These are phyloP conservation scores for Cyclina sinensis DNA, from an alignment of 1,140 invertebrate species.

Conservation along the genomic window DNA sequence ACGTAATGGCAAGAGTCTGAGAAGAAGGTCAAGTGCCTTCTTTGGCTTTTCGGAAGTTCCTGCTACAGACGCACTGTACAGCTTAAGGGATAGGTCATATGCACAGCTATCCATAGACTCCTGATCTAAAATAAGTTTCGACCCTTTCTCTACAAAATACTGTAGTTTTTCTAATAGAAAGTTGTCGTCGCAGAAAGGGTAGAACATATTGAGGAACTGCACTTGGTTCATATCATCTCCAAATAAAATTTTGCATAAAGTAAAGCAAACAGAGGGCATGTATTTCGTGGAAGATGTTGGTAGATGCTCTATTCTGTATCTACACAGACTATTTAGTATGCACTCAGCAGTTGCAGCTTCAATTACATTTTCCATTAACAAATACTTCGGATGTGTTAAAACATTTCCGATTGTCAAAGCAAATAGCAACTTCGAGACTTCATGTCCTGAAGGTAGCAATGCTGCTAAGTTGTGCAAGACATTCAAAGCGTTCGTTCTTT, in stretches of 20 bases:
- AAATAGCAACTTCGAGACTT: neutral
- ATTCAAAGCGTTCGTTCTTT: neutral
- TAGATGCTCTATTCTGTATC: neutral
- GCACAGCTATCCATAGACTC: neutral
- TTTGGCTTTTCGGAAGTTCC: neutral
- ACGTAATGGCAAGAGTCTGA: neutral
- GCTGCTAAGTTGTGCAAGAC: neutral
- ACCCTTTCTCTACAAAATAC: neutral
- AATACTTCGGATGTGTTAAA: neutral
- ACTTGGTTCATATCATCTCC: neutral
- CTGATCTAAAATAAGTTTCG: neutral
- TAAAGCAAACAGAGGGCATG: neutral
- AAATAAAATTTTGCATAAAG: neutral
- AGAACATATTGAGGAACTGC: neutral
- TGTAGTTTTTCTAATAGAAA: neutral
- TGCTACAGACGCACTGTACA: neutral
- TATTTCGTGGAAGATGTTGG: neutral
- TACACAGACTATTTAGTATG: neutral
- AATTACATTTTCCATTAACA: neutral
- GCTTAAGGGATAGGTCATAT: neutral
- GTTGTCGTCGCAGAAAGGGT: neutral
- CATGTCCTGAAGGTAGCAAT: neutral
- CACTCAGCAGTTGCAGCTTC: neutral
- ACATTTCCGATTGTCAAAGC: neutral
- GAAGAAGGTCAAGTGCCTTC: neutral